These are phyloP conservation scores for Tenthredo distinguenda DNA, from an alignment of 2,888 invertebrate species.

Conservation along the genomic window DNA sequence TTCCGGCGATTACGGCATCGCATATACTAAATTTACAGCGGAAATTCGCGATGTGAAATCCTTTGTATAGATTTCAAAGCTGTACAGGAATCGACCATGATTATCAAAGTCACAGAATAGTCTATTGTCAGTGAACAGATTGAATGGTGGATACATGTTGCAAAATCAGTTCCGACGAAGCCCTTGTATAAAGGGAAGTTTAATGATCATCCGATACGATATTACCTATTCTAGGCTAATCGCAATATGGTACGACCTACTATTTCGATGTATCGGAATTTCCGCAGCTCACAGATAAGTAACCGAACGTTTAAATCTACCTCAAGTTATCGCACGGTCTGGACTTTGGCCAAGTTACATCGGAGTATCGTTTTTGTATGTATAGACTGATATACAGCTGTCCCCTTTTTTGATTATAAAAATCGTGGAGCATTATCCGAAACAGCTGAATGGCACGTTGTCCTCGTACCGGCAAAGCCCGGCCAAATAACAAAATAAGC, in stretches of 20 bases:
- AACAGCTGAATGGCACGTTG: slow-evolving; percentile 19
- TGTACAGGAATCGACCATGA: not conserved
- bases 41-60: not conserved
- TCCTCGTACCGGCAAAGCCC: not conserved
- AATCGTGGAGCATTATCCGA: not conserved
- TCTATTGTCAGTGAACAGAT: not conserved
- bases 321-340: not conserved
- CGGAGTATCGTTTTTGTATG: not conserved
- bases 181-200: not conserved
- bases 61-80: not conserved
- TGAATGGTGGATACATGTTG: not conserved
- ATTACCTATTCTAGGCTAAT: not conserved
- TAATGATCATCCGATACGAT: not conserved
- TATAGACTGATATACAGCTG: not conserved
- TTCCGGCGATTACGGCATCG: not conserved
- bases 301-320: not conserved
- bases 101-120: not conserved
- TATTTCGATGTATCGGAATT: not conserved
- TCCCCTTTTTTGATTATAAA: slow-evolving; percentile 18
- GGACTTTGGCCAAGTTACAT: not conserved
- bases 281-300: not conserved
- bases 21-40: not conserved
- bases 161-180: not conserved
- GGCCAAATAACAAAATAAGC: slow-evolving; percentile 14
- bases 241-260: not conserved